These are phyloP conservation scores for Caerostris darwini DNA, from an alignment of 1,140 invertebrate genomes.

Conservation along the genomic window DNA sequence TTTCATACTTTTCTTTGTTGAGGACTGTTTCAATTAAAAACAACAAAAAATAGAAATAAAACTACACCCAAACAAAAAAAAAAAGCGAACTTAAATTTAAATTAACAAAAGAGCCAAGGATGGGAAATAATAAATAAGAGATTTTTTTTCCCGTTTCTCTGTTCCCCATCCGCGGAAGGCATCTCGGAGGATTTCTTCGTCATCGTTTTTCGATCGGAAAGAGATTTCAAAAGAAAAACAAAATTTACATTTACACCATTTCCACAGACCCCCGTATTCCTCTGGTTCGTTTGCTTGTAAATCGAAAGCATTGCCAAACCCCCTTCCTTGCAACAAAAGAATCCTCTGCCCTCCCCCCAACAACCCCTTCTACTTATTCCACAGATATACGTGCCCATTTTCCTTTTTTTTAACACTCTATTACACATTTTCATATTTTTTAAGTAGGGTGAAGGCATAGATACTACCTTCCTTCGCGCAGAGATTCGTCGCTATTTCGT, in stretches of 20 bases:
- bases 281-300: constrained; percentile 17
- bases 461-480: background rate
- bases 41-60: too few species aligned
- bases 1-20: too few species aligned
- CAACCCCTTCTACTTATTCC: too few species aligned
- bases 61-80: too few species aligned
- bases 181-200: background rate
- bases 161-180: too few species aligned
- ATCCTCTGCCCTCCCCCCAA: background rate
- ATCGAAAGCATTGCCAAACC: constrained; percentile 40
- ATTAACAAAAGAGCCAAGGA: background rate
- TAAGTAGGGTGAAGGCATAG: background rate
- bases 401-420: constrained; percentile 47
- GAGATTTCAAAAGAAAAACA: constrained; percentile 58
- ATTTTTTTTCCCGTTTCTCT: background rate
- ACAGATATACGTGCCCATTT: constrained; percentile 10
- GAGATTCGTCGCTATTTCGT: constrained; percentile 9
- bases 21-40: too few species aligned
- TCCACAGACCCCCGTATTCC: background rate
- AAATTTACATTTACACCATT: constrained; percentile 54
- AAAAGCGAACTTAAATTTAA: background rate
- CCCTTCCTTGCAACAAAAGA: background rate
- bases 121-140: background rate
- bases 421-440: constrained; percentile 45
- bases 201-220: constrained; percentile 47